phyloP scores from a whole-genome alignment of 2,888 invertebrate species.

The Plagiodera versicolora region DNA sequence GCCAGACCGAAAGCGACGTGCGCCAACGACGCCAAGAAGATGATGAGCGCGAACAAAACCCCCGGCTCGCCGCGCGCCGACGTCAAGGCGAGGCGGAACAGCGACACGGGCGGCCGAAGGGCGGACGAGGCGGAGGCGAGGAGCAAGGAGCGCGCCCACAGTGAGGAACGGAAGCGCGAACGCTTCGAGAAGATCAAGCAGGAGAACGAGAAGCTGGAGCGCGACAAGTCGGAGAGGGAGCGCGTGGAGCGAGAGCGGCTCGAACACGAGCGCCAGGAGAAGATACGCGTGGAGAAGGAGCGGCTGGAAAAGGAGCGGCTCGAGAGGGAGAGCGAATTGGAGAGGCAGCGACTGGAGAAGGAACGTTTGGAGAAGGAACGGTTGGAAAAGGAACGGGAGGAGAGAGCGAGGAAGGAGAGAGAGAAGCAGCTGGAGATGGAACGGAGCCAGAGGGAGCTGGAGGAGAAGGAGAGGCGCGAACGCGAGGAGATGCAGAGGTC shows the following conservation, averaged over 20 bases:
- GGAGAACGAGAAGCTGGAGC: slow-evolving; percentile 52
- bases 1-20: slow-evolving; percentile 42
- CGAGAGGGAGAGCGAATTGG: slow-evolving; percentile 50
- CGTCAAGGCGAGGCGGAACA: slow-evolving; percentile 46
- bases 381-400: slow-evolving; percentile 47
- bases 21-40: slow-evolving; percentile 47
- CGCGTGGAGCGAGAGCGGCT: slow-evolving; percentile 37
- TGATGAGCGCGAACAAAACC: slow-evolving; percentile 52
- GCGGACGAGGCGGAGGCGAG: slow-evolving; percentile 43
- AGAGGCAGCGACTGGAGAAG: slow-evolving; percentile 46
- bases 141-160: slow-evolving; percentile 47
- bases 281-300: slow-evolving; percentile 34
- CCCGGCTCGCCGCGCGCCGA: slow-evolving; percentile 44
- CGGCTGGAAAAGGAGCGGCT: slow-evolving; percentile 48
- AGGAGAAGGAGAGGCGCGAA: slow-evolving; percentile 48
- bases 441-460: slow-evolving; percentile 49
- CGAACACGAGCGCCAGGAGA: slow-evolving; percentile 53
- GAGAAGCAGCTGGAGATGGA: slow-evolving; percentile 52
- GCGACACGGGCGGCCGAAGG: slow-evolving; percentile 44
- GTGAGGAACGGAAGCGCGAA: slow-evolving; percentile 50
- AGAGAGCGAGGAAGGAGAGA: slow-evolving; percentile 52
- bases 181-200: slow-evolving; percentile 50
- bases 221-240: slow-evolving; percentile 30
- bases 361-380: slow-evolving; percentile 48
- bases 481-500: slow-evolving; percentile 42